phyloP scores from a whole-genome alignment of 2,888 invertebrate species.

The Caenorhabditis sp. region DNA sequence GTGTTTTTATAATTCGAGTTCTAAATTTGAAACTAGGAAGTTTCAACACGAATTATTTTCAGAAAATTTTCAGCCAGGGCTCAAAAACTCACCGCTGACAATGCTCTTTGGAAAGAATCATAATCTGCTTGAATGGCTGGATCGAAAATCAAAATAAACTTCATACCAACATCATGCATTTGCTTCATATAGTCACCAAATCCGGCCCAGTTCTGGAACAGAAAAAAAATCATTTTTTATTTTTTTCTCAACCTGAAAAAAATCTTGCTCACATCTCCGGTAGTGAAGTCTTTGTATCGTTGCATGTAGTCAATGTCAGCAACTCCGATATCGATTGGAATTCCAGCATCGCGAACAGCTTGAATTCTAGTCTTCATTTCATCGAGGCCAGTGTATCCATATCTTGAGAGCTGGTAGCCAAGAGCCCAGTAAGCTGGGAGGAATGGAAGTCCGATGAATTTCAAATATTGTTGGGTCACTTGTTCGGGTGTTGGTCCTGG shows the following conservation, averaged over 20 bases:
- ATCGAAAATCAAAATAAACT: slow-evolving; percentile 65
- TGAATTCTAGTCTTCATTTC: slow-evolving; percentile 62
- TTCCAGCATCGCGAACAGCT: slow-evolving; percentile 70
- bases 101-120: slow-evolving; percentile 55
- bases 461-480: slow-evolving; percentile 69
- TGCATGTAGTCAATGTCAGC: slow-evolving; percentile 87
- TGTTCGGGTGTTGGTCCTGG: slow-evolving; percentile 71
- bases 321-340: slow-evolving; percentile 76
- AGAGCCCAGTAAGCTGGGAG: slow-evolving; percentile 71
- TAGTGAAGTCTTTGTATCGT: slow-evolving; percentile 81
- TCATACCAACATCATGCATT: slow-evolving; percentile 57
- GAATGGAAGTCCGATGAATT: slow-evolving; percentile 60
- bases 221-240: background rate
- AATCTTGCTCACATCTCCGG: slow-evolving; percentile 41
- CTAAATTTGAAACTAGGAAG: no score
- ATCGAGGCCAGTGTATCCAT: slow-evolving; percentile 58
- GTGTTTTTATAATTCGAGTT: no score
- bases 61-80: background rate
- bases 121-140: slow-evolving; percentile 66
- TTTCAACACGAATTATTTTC: background rate
- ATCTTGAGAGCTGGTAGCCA: slow-evolving; percentile 70
- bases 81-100: slow-evolving; percentile 29
- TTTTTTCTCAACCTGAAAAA: no score
- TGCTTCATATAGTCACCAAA: slow-evolving; percentile 56
- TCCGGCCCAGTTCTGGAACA: slow-evolving; percentile 53